Percentiles rank a stretch among this genome's conserved stretches.
phyloP scores from a whole-genome alignment of 1,140 invertebrate species.

The Reticulitermes speratus region DNA sequence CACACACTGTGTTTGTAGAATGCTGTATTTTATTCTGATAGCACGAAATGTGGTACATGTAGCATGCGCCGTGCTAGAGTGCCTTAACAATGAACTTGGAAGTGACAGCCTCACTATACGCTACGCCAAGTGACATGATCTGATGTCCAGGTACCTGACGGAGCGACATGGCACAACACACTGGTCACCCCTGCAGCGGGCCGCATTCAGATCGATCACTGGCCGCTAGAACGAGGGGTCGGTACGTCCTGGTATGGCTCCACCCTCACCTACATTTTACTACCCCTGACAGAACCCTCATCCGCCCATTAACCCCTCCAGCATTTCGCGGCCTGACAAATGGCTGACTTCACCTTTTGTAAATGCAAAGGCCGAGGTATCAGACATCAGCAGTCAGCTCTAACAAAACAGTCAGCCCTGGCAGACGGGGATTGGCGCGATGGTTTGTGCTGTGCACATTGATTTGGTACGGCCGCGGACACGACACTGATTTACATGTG shows the following conservation, averaged over 20 bases:
- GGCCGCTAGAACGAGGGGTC: neutral
- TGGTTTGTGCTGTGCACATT: neutral
- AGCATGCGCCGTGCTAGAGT: too few relatives aligned
- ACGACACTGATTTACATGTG: neutral
- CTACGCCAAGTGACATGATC: too few relatives aligned
- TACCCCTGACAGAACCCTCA: neutral
- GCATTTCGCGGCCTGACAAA: constrained; percentile 11
- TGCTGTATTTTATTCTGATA: too few relatives aligned
- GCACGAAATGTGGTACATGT: too few relatives aligned
- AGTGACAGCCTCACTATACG: too few relatives aligned
- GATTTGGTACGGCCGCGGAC: neutral
- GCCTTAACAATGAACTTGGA: too few relatives aligned
- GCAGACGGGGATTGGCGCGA: neutral
- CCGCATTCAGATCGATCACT: neutral
- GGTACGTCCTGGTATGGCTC: constrained; percentile 5
- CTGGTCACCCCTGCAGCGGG: neutral
- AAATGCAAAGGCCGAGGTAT: constrained; percentile 12
- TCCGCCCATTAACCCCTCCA: neutral
- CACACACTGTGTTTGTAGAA: too few relatives aligned
- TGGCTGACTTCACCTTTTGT: constrained; percentile 24
- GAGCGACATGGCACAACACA: neutral
- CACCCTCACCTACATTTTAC: neutral
- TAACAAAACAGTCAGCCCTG: neutral
- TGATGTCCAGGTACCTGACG: too few relatives aligned
- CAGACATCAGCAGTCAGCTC: neutral